These are phyloP conservation scores for Drosophila eohydei DNA, from an alignment of 2,888 invertebrate species.

Conservation along the genomic window DNA sequence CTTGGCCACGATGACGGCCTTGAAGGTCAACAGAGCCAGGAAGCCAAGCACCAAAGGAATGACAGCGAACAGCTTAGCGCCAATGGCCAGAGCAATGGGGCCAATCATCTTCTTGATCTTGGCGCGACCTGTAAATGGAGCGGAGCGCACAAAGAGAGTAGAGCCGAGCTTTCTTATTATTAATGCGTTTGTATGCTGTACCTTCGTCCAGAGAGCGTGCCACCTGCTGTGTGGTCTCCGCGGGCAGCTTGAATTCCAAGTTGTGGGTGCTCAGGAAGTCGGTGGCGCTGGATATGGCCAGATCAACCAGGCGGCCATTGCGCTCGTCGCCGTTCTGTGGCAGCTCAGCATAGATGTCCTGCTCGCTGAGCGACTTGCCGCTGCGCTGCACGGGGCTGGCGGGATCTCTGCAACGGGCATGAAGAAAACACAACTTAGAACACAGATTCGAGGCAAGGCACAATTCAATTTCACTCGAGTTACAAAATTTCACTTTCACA, in stretches of 20 bases:
- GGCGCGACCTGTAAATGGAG: slow-evolving; percentile 87
- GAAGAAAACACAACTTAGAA: slow-evolving; percentile 27
- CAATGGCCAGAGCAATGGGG: slow-evolving; percentile 89
- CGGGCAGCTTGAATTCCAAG: slow-evolving; percentile 90
- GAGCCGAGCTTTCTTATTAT: too few relatives aligned
- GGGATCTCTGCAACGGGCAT: slow-evolving; percentile 81
- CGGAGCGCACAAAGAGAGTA: neutral
- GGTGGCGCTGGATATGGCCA: slow-evolving; percentile 86
- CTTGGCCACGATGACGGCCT: slow-evolving; percentile 92
- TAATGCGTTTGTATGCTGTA: slow-evolving; percentile 72
- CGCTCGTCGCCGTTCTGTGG: slow-evolving; percentile 86
- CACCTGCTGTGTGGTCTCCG: slow-evolving; percentile 88
- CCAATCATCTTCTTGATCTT: slow-evolving; percentile 91
- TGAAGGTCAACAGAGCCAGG: slow-evolving; percentile 90
- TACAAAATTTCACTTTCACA: slow-evolving; percentile 24
- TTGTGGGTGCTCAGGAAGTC: slow-evolving; percentile 88
- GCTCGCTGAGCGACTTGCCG: slow-evolving; percentile 84
- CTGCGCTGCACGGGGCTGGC: slow-evolving; percentile 79
- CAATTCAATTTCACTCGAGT: slow-evolving; percentile 13
- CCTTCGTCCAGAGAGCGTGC: slow-evolving; percentile 92
- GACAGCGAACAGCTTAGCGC: slow-evolving; percentile 90
- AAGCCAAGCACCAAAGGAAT: slow-evolving; percentile 90
- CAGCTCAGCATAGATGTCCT: slow-evolving; percentile 86
- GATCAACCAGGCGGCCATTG: slow-evolving; percentile 86
- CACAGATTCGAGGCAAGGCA: neutral